A percentile compares a stretch with the other conserved stretches of the same genome.
Conservation (phyloP, 2,888 invertebrate genomes). For the Trichogramma dendrolimi region DNA sequence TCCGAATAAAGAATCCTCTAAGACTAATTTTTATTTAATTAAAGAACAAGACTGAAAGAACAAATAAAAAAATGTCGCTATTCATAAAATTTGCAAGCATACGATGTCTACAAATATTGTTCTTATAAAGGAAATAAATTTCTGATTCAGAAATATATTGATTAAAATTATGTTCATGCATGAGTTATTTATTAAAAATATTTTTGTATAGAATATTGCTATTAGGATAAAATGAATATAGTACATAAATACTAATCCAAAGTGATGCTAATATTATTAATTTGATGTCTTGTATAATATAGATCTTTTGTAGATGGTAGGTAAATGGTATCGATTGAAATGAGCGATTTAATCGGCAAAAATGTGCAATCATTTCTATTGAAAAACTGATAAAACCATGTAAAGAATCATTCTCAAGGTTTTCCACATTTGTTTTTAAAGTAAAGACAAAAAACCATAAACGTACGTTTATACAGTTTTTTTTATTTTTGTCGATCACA, state of each 20-base stretch:
- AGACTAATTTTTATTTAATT: constrained; percentile 44
- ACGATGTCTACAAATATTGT: too few species aligned
- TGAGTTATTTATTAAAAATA: neutral
- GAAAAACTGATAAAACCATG: constrained; percentile 11
- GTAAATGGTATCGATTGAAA: constrained; percentile 16
- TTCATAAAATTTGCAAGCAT: too few species aligned
- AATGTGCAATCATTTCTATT: constrained; percentile 24
- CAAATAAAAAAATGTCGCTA: constrained; percentile 17
- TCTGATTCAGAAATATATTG: neutral
- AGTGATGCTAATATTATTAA: constrained; percentile 26
- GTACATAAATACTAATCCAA: constrained; percentile 11
- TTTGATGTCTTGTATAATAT: constrained; percentile 30
- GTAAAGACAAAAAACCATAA: constrained; percentile 7
- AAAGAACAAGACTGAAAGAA: constrained; percentile 45
- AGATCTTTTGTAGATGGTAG: constrained; percentile 27
- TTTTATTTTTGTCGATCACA: constrained; percentile 1
- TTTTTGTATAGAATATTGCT: neutral
- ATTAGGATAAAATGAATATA: constrained; percentile 5
- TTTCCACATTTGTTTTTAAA: constrained; percentile 21
- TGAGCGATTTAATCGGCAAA: constrained; percentile 19
- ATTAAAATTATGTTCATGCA: neutral
- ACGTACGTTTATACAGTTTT: constrained; percentile 21
- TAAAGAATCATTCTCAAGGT: constrained; percentile 5
- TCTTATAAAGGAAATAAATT: neutral
- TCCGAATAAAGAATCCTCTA: constrained; percentile 42